Evolutionary conservation across 2,797 vertebrate species (phyloP), one percentile per base, ranked within the genome.

Genomic region (Sebastes taczanowskii): DNA sequence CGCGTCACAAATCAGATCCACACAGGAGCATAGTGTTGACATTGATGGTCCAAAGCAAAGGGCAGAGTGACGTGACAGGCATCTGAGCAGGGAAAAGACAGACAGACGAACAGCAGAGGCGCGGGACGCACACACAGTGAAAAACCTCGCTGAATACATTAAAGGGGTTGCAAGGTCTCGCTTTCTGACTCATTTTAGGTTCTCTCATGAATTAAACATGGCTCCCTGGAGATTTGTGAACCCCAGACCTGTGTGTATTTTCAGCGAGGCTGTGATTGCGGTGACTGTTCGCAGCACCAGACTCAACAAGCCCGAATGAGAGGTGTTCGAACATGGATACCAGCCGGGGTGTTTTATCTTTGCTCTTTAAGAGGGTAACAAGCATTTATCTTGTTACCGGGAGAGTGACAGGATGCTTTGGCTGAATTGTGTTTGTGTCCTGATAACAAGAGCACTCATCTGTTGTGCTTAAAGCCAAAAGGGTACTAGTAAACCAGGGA

Each of bases 41-140:
- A 93, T 84, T 92, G 93, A 94, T 88, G 89, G 85, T 92, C 91
- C 84, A 94, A 94, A 94, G 94, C 93, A 96, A 95, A 95, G 95
- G 94, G 95, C 95, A 96, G 87, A 86, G 83, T 83, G 92, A 95
- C 93, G 95, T 95, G 95, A 95, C 93, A 42, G 61, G 95, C 94
- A 95, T 95, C 81, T 71, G 60, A 91, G 90, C 74, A 78, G 61
- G 76, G 70, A 58, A 71, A 78, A 81, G 68, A 76, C 77, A 85
- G 81, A 87, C 75, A 68, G 86, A 86, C 64, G 56, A 82, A 88
- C 80, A 83, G 88, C 84, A 81, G 83, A 86, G 82, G 82, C 60
- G 23, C 2, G 18, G 73, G 71, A 89, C 78, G 82, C 83, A 86
- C 80, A 87, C 85, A 87, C 77, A 89, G 79, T 2, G 65, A 73